phyloP scores from a whole-genome alignment of 2,888 invertebrate species.

The Drosophila macrothrix region DNA sequence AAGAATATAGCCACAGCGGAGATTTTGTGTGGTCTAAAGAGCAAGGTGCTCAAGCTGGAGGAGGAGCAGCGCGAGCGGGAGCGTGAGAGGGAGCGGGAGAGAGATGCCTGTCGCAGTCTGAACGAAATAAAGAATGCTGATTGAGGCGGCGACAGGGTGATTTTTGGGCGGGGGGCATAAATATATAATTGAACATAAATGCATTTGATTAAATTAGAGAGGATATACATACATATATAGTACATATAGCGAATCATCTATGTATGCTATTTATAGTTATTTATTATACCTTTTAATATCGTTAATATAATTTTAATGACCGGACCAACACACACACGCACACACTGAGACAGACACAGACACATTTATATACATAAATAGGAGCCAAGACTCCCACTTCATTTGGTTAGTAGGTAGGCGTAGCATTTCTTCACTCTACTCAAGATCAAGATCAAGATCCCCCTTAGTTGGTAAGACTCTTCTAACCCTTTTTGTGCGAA shows the following conservation, averaged over 20 bases:
- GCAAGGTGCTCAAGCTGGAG: conserved; percentile 82
- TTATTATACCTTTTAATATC: conserved; percentile 74
- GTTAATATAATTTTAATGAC: conserved; percentile 73
- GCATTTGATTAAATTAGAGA: conserved; percentile 70
- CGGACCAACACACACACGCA: conserved; percentile 15
- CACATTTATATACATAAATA: conserved; percentile 4
- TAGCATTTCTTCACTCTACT: conserved; percentile 47
- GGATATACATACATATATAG: conserved; percentile 34
- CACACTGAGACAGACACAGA: conserved; percentile 1
- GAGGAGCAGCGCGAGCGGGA: conserved; percentile 73
- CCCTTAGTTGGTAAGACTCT: conserved; percentile 61
- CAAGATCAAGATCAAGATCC: conserved; percentile 32
- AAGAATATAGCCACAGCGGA: conserved; percentile 83
- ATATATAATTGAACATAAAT: conserved; percentile 48
- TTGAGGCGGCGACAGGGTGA: conserved; percentile 45
- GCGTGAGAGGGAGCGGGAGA: conserved; percentile 59
- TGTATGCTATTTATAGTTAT: conserved; percentile 77
- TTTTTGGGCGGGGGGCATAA: conserved; percentile 46
- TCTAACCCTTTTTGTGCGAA: conserved; percentile 32
- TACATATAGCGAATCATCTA: conserved; percentile 50
- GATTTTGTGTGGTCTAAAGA: conserved; percentile 81
- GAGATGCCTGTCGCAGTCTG: conserved; percentile 71
- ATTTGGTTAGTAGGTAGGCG: conserved; percentile 69
- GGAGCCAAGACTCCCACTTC: conserved; percentile 14
- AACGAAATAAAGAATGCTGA: conserved; percentile 81